Base-by-base conservation (phyloP, 2,113 vertebrate species). In the Cyanistes caeruleus region DNA sequence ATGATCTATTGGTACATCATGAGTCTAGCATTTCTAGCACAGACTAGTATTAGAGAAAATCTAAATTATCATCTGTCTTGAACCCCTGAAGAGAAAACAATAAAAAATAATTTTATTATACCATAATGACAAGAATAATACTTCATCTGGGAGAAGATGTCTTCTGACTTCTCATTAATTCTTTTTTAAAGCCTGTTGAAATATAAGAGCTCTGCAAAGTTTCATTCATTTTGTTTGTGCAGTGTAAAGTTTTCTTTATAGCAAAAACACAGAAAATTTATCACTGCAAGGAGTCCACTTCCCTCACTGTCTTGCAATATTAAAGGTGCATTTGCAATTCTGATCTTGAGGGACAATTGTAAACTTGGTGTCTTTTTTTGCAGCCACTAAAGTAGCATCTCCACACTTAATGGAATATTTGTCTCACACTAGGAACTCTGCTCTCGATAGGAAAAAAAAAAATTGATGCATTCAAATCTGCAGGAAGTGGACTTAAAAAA, bases 31-130 rank as follows among this genome's bases (percentile, higher is more conserved):
- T 94, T 97, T 93, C 70, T 87, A 86, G 80, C 59, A 84, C 21
- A 84, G 84, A 58, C 55, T 25, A 85, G 63, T 78, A 90, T 67
- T 70, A 88, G 35, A 94, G 70, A 90, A 91, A 95, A 96, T 68
- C 79, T 96, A 94, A 96, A 90, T 96, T 94, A 95, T 96, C 90
- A 90, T 91, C 89, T 96, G 56, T 78, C 88, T 93, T 86, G 79
- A 90, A 86, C 56, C 25, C 51, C 72, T 67, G 86, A 88, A 86
- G 84, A 94, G 81, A 96, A 95, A 94, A 96, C 79, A 95, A 91
- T 93, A 96, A 94, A 96, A 95, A 96, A 95, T 64, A 95, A 92
- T 92, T 88, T 95, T 92, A 95, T 81, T 92, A 95, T 90, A 59
- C 79, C 72, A 56, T 92, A 93, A 96, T 84, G 95, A 94, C 90